Evolutionary conservation across 2,888 invertebrate genomes (phyloP), one percentile per base, ranked within the genome.

Genomic region (Trichopoda pennipes): DNA sequence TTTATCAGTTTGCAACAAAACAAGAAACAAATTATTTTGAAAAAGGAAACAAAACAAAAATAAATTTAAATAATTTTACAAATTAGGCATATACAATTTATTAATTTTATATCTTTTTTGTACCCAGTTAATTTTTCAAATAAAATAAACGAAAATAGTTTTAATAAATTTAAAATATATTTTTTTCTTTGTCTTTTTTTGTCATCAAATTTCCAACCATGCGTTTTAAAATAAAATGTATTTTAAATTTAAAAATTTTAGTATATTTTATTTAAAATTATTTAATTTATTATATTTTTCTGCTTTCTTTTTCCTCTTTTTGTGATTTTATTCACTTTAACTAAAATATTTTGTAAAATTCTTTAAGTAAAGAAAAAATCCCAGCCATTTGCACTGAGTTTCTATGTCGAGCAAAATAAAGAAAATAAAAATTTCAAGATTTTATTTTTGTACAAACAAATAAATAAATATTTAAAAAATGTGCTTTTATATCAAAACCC

Each of bases 271-370:
- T 78, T 47, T 60, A 32, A n/a, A 70, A 53, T 47, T 56, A 55
- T 79, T 79, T 60, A 49, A 56, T 69, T 74, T 75, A 64, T 64
- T 69, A 55, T 51, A 28, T 49, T 9, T 7, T 17, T n/a, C n/a
- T 58, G 19, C 19, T 55, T 63, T n/a, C n/a, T n/a, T 28, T 28
- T 28, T 6, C 3, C 8, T 6, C 14, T 2, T 63, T 58, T 42
- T 44, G 60, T 44, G 35, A 28, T 58, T 81, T 70, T 66, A 76
- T 72, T 56, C 77, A 72, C 75, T 78, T 73, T 56, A 79, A 79
- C 74, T 70, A 55, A 82, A 82, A 79, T 79, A 82, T 79, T 82
- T 82, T 12, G 17, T 35, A 79, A 82, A 61, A 82, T 82, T 66
- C 70, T 70, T 49, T 44, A 55, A 61, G 70, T 51, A 23, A 51